A percentile compares a stretch with the other conserved stretches of the same genome.
phyloP scores from a whole-genome alignment of 2,888 invertebrate genomes.

The Apamea monoglypha region DNA sequence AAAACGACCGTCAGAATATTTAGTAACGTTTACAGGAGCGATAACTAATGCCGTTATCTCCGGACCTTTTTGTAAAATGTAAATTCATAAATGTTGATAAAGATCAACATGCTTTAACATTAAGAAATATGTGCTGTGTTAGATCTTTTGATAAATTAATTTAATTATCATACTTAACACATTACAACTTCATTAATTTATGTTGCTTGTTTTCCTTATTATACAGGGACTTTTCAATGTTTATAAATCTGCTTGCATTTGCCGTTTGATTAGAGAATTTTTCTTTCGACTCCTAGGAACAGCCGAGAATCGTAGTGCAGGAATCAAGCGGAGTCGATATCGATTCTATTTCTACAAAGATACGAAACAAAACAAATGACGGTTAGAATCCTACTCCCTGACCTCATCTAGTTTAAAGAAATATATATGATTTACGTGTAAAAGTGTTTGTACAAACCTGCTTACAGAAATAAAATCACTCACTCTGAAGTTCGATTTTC shows the following conservation, averaged over 20 bases:
- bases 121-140: slow-evolving; percentile 23
- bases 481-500: slow-evolving; percentile 2
- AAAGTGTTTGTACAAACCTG: too few relatives aligned
- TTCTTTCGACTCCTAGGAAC: background rate
- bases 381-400: background rate
- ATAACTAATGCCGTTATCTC: slow-evolving; percentile 37
- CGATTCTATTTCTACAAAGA: background rate
- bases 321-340: background rate
- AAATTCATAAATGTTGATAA: slow-evolving; percentile 41
- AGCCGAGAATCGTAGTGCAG: background rate
- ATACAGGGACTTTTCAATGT: background rate
- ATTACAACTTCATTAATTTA: slow-evolving; percentile 36
- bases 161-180: slow-evolving; percentile 37
- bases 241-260: slow-evolving; percentile 3
- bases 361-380: background rate
- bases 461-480: too few relatives aligned
- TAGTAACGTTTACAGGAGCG: slow-evolving; percentile 16
- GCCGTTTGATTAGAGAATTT: background rate
- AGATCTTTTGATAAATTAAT: slow-evolving; percentile 42
- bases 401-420: too few relatives aligned
- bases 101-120: slow-evolving; percentile 33
- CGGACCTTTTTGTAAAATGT: slow-evolving; percentile 38
- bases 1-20: slow-evolving; percentile 1
- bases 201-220: slow-evolving; percentile 18
- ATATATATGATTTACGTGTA: too few relatives aligned